A percentile compares a stretch with the other conserved stretches of the same genome.
These are phyloP conservation scores for Scrobipalpa costella DNA, from an alignment of 2,888 invertebrate species.

Conservation along the genomic window DNA sequence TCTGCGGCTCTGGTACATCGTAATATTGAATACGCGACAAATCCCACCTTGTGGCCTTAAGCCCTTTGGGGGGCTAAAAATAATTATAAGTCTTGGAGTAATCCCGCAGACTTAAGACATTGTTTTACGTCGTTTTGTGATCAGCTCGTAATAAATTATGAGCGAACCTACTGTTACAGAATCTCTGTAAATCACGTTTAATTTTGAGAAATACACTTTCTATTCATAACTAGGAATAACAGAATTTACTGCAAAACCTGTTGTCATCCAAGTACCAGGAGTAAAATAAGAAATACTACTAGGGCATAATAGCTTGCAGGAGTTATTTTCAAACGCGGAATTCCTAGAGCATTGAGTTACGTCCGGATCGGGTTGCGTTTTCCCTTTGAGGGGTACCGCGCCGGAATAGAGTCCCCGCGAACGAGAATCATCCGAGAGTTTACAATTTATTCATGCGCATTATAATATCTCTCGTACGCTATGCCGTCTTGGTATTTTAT, in stretches of 20 bases:
- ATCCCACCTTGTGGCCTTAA: slow-evolving; percentile 73
- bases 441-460: slow-evolving; percentile 36
- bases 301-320: slow-evolving; percentile 43
- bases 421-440: slow-evolving; percentile 36
- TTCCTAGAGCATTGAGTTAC: slow-evolving; percentile 66
- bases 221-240: neutral
- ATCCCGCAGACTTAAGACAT: slow-evolving; percentile 54
- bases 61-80: slow-evolving; percentile 69
- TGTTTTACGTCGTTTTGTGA: slow-evolving; percentile 45
- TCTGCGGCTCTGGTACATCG: slow-evolving; percentile 42
- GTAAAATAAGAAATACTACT: slow-evolving; percentile 24
- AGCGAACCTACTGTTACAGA: neutral
- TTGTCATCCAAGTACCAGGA: slow-evolving; percentile 16
- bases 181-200: neutral
- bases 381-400: slow-evolving; percentile 62
- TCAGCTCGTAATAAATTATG: slow-evolving; percentile 21
- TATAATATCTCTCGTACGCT: slow-evolving; percentile 44
- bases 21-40: slow-evolving; percentile 77
- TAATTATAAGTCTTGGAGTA: slow-evolving; percentile 56
- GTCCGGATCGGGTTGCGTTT: slow-evolving; percentile 47
- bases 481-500: slow-evolving; percentile 52
- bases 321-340: slow-evolving; percentile 57
- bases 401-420: slow-evolving; percentile 52
- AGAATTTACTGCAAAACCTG: neutral
- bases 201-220: too few species aligned